Evolutionary conservation across 2,888 invertebrate genomes (phyloP), one percentile per base, ranked within the genome.

Genomic region (Antheraea yamamai): DNA sequence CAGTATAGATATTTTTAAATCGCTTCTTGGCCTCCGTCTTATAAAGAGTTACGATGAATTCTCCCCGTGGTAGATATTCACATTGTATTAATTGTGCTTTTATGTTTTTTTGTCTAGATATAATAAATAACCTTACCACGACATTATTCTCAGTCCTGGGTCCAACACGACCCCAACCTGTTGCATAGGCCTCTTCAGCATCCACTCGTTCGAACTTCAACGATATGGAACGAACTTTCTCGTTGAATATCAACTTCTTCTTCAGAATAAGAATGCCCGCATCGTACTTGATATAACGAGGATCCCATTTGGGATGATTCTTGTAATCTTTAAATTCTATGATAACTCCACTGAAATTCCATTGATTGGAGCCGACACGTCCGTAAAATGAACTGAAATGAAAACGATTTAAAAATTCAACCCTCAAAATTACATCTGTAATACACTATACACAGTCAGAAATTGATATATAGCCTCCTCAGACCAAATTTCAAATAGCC

Each of bases 91-190:
- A 55, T 7, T 47, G 7, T 47, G 47, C 6, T 18, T 55, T 55
- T 20, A 55, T 20, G 23, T 61, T 8, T 1, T 8, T 61, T n/a
- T 23, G 61, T 23, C 23, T 12, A 23, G 26, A 39, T 4, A 39
- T 61, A 58, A 1, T 39, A 23, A 61, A 35, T 74, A 35, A 70
- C 75, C 80, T 80, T 52, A 84, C 84, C 74, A 84, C 77, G 51
- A 74, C 58, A 70, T 78, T 26, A 0, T 74, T 80, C 4, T 79
- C 79, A 47, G 70, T 6, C 30, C 68, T 78, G 3, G 83, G 82
- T 51, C 79, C 81, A n/a, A 82, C 83, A 2, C 73, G 73, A 0
- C 85, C 85, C 86, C 86, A 86, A 0, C 86, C 86, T 6, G 84
- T 80, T 0, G 83, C 81, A 1, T 64, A 77, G 26, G 76, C 75